Evolutionary conservation across 2,113 vertebrate genomes (phyloP), one percentile per base, ranked within the genome.

Genomic region (Panurus biarmicus): DNA sequence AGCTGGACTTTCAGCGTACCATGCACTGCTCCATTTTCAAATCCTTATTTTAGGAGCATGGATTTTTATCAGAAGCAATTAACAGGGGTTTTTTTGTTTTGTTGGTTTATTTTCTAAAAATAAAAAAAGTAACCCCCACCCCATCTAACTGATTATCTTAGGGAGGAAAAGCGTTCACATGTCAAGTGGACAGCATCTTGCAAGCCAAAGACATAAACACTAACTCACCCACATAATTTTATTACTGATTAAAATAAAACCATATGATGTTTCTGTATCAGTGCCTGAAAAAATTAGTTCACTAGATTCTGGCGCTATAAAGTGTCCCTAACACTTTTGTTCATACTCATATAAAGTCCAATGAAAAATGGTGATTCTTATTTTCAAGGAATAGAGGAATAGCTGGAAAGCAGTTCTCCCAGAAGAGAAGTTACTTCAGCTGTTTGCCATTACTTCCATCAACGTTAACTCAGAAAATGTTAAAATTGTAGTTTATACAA

Each of bases 341-440:
- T 89, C 82, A 35, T 65, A 62, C 24, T 25, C 38, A 11, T 67
- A 80, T 26, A 48, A 84, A 86, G 44, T 51, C 62, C 12, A 33
- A 38, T 62, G 84, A 92, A 93, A 91, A 95, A 89, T 44, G 38
- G 19, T 47, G 74, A 36, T 79, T 58, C 74, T n/a, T 58, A 84
- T 94, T 95, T 89, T 89, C 66, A 90, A 69, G 48, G 69, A 88
- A 62, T 85, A 94, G 66, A 75, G 40, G 77, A 89, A 77, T 85
- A 96, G 60, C 50, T 89, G 85, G 93, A 94, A 96, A 95, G 92
- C 3, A 5, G 56, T 62, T 75, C 40, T 79, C 62, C 58, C 38
- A 85, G 93, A 96, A 94, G 58, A 96, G 87, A 96, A 90, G 53
- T 85, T 94, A 76, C 88, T 56, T 92, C 93, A 96, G 92, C 94